These are phyloP conservation scores for Lichenostomus cassidix DNA, from an alignment of 2,113 vertebrate genomes.

Conservation along the genomic window DNA sequence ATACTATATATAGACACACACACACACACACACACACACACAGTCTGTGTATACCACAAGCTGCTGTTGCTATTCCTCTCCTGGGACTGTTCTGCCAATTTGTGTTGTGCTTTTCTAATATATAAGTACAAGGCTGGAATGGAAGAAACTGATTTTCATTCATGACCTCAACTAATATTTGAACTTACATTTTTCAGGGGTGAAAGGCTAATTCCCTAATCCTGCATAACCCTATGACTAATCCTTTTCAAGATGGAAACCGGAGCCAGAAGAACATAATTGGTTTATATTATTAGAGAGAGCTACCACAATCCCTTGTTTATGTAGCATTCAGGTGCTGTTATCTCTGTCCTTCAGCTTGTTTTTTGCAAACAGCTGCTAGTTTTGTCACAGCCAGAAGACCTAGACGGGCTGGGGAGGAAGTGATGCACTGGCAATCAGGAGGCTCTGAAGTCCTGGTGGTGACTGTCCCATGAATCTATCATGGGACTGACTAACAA, in stretches of 20 bases:
- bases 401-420: neutral
- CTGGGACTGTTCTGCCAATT: neutral
- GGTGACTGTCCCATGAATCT: neutral
- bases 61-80: neutral
- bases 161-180: neutral
- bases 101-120: neutral
- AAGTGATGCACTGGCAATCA: neutral
- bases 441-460: neutral
- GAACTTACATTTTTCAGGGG: conserved; percentile 2
- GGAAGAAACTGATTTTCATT: conserved; percentile 19
- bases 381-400: conserved; percentile 16
- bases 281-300: conserved; percentile 15
- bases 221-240: neutral
- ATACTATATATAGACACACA: neutral
- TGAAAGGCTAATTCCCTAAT: conserved; percentile 41
- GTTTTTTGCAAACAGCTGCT: conserved; percentile 8
- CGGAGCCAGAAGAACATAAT: conserved; percentile 32
- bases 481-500: neutral
- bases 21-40: neutral
- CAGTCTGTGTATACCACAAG: neutral
- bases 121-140: neutral
- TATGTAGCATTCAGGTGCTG: conserved; percentile 27
- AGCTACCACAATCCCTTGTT: neutral
- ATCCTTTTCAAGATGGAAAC: conserved; percentile 26
- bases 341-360: conserved; percentile 57